Evolutionary conservation across 2,113 vertebrate species (phyloP).

Genomic region (Amazona vittata): DNA sequence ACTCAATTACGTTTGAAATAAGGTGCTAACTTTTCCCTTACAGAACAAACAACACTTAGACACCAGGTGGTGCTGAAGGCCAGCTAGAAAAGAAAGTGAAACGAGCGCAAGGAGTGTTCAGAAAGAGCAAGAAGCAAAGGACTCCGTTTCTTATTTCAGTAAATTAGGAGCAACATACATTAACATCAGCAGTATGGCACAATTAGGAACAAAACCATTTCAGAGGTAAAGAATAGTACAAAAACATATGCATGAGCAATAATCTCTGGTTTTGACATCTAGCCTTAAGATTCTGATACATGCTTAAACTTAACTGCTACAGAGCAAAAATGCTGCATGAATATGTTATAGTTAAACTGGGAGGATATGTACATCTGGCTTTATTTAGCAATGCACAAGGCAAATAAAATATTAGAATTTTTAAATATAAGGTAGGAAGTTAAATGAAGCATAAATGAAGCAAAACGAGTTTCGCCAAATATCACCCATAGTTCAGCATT

Average conservation of each 20-base stretch:
- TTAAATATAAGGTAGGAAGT: neutral
- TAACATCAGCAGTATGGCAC: neutral
- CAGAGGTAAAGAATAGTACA: neutral
- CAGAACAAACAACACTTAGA: neutral
- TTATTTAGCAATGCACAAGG: neutral
- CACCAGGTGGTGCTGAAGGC: constrained; percentile 45
- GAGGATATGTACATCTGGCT: neutral
- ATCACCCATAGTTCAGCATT: neutral
- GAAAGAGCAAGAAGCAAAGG: neutral
- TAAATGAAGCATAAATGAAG: neutral
- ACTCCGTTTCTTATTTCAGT: neutral
- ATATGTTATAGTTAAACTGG: neutral
- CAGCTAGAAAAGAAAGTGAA: neutral
- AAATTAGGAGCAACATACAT: neutral
- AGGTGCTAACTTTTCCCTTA: neutral
- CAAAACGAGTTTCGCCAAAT: neutral
- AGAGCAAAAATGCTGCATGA: neutral
- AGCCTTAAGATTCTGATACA: neutral
- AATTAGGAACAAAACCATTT: neutral
- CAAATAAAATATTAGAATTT: neutral
- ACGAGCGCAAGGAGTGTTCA: neutral
- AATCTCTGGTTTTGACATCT: neutral
- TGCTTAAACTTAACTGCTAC: neutral
- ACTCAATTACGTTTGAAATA: neutral
- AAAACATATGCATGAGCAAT: neutral